Conservation (phyloP, 2,888 invertebrate genomes). For the Hypselothyrea guttata region DNA sequence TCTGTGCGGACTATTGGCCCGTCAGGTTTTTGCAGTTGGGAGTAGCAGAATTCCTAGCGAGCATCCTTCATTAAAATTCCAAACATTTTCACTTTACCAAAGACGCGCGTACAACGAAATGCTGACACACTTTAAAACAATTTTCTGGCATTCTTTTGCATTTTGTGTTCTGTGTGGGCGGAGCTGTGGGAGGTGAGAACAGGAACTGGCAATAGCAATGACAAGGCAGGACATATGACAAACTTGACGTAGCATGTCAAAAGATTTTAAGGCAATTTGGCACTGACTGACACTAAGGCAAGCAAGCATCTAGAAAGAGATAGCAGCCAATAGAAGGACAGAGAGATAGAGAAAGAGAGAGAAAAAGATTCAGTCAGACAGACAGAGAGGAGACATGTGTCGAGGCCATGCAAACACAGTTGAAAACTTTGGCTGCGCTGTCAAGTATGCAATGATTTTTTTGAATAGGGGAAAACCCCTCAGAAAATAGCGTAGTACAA, state of each 20-base stretch:
- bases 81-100: conserved; percentile 67
- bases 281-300: conserved; percentile 31
- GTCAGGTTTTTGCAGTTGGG: conserved; percentile 24
- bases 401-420: conserved; percentile 34
- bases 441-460: conserved; percentile 56
- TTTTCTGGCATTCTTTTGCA: conserved; percentile 65
- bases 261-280: conserved; percentile 72
- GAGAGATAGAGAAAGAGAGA: not conserved
- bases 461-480: too few species aligned
- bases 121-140: conserved; percentile 78
- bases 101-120: conserved; percentile 54
- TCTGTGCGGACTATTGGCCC: conserved; percentile 62
- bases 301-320: not conserved
- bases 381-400: conserved; percentile 7
- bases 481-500: too few species aligned
- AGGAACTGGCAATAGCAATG: not conserved
- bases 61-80: conserved; percentile 72
- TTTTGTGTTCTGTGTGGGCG: conserved; percentile 11
- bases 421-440: conserved; percentile 39
- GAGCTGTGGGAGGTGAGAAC: not conserved
- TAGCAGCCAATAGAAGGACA: conserved; percentile 1
- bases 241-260: conserved; percentile 75
- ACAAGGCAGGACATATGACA: conserved; percentile 69
- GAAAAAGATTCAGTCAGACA: not conserved
- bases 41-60: conserved; percentile 11